phyloP scores from a whole-genome alignment of 2,888 invertebrate genomes.

The Bimastos eiseni region DNA sequence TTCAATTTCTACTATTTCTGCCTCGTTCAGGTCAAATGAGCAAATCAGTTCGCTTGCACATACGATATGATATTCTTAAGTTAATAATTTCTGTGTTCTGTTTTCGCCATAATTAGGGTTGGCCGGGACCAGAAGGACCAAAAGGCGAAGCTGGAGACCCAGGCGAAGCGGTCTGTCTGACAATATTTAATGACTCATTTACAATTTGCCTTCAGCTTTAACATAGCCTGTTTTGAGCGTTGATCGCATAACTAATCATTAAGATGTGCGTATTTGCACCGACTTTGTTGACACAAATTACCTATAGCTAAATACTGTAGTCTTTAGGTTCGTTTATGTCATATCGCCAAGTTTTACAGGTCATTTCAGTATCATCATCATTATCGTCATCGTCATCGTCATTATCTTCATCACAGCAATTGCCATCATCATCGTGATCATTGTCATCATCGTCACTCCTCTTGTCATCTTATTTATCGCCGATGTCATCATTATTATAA shows the following conservation, averaged over 20 bases:
- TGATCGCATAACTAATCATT: neutral
- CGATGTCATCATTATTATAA: neutral
- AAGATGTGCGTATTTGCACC: neutral
- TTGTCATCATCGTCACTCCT: neutral
- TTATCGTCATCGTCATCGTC: neutral
- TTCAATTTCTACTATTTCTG: too few relatives aligned
- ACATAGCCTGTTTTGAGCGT: neutral
- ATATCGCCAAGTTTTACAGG: too few relatives aligned
- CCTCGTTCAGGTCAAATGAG: too few relatives aligned
- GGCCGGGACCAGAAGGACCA: constrained; percentile 49
- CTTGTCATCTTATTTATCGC: neutral
- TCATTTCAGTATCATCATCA: neutral
- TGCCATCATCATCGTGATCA: neutral
- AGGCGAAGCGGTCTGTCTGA: constrained; percentile 36
- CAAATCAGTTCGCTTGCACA: too few relatives aligned
- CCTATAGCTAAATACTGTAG: too few relatives aligned
- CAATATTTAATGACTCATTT: neutral
- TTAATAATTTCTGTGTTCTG: neutral
- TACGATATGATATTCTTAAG: too few relatives aligned
- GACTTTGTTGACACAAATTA: neutral
- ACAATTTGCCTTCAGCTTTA: too few relatives aligned
- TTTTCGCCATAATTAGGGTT: constrained; percentile 37
- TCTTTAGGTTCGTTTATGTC: too few relatives aligned
- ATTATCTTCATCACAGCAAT: neutral
- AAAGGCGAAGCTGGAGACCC: constrained; percentile 53